phyloP scores from a whole-genome alignment of 2,797 vertebrate species.

The Lithobates pipiens region DNA sequence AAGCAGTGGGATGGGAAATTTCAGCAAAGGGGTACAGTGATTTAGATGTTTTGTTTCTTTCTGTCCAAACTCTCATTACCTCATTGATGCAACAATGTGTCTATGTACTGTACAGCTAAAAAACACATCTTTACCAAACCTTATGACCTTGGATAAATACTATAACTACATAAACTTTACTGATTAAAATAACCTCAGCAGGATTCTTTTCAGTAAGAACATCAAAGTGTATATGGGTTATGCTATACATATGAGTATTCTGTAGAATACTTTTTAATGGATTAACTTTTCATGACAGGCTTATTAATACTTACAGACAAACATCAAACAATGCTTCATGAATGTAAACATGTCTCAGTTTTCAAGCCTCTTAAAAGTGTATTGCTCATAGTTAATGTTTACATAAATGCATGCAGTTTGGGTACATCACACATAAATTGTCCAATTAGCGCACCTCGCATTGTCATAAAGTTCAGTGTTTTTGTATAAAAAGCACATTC shows the following conservation, averaged over 20 bases:
- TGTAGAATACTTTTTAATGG: neutral
- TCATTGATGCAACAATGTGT: too few species aligned
- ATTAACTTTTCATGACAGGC: neutral
- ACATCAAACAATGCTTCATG: constrained; percentile 3
- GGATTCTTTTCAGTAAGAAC: neutral
- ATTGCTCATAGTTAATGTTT: constrained; percentile 14
- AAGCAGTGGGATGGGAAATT: too few species aligned
- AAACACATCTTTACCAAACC: too few species aligned
- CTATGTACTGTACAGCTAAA: too few species aligned
- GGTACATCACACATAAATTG: constrained; percentile 10
- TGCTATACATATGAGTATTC: neutral
- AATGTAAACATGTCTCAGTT: neutral
- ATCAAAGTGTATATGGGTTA: neutral
- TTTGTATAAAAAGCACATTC: constrained; percentile 17
- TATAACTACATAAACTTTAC: neutral
- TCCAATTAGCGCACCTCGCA: neutral
- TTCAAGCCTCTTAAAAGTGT: neutral
- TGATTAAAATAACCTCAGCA: neutral
- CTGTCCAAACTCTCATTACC: too few species aligned
- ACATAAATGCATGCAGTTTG: neutral
- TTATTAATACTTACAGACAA: neutral
- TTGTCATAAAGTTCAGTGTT: neutral
- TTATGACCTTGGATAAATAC: neutral
- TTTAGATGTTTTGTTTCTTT: too few species aligned
- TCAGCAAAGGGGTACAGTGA: too few species aligned